phyloP scores from a whole-genome alignment of 1,140 invertebrate species.

The Danaus melanippus region DNA sequence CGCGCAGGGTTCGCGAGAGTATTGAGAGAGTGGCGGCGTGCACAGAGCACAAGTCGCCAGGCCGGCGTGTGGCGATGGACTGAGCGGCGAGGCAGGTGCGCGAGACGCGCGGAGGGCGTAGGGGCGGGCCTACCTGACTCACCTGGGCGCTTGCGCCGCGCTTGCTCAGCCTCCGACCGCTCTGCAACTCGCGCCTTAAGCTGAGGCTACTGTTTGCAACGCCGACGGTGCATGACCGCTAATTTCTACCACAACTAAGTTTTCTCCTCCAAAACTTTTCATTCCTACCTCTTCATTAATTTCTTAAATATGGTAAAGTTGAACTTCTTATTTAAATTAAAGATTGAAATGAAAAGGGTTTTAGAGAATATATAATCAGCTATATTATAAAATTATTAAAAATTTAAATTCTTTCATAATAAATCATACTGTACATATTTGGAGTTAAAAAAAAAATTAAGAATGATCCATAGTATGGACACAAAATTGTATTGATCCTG shows the following conservation, averaged over 20 bases:
- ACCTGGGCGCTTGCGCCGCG: slow-evolving; percentile 68
- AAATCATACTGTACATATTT: no score
- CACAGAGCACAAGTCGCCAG: slow-evolving; percentile 67
- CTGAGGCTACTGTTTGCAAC: slow-evolving; percentile 22
- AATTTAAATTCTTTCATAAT: no score
- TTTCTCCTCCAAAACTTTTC: slow-evolving; percentile 5
- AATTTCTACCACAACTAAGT: slow-evolving; percentile 10
- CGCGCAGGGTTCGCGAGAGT: slow-evolving; percentile 61
- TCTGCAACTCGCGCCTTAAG: slow-evolving; percentile 25
- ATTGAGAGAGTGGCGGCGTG: slow-evolving; percentile 62
- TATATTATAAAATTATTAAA: no score
- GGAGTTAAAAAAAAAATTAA: no score
- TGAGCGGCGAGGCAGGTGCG: slow-evolving; percentile 62
- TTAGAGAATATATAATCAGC: no score
- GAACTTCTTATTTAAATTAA: no score
- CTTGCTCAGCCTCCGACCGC: slow-evolving; percentile 57
- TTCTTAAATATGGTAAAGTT: no score
- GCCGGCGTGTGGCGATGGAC: slow-evolving; percentile 67
- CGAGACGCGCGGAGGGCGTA: slow-evolving; percentile 54
- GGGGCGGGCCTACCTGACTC: slow-evolving; percentile 65
- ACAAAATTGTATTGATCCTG: slow-evolving; percentile 53
- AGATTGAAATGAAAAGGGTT: no score
- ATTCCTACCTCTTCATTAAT: no score
- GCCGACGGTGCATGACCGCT: slow-evolving; percentile 24
- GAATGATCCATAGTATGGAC: slow-evolving; percentile 21